Evolutionary conservation across 2,797 vertebrate genomes (phyloP), one percentile per base, ranked within the genome.

Genomic region (Sternarchorhynchus goeldii): DNA sequence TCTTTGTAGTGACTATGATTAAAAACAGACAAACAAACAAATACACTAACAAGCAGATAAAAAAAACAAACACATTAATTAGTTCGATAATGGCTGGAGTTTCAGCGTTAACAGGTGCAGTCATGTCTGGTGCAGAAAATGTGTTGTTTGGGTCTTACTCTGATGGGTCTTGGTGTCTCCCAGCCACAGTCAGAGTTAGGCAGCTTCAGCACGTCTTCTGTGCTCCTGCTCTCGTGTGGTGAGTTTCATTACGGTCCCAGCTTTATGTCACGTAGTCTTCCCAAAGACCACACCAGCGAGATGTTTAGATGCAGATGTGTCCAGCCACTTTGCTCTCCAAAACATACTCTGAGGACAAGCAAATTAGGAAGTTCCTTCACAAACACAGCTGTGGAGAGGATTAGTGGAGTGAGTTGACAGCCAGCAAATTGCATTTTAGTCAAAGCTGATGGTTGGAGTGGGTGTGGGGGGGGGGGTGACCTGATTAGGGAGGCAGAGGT

Each of bases 381-480:
- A 89, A 91, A 89, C 90, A 91, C 90, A 90, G 91, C 92, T 84
- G 87, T 88, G 89, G 90, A 89, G 92, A 88, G 92, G 92, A 93
- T 93, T 93, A 93, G 89, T 90, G 91, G 91, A 89, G 90, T 91
- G 91, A 93, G 91, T 90, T 93, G 93, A 94, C 92, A 93, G 92
- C 89, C 91, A 93, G 91, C 91, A 93, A 94, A 93, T 94, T 93
- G 92, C 93, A 93, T 93, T 93, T 93, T 92, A 93, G 91, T 94
- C 91, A 92, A 91, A 93, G 90, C 87, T 90, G 85, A 88, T 64
- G 79, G 77, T 76, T 82, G 75, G 87, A 87, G 89, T 12, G 1
- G 67, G 79, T 75, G 77, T 81, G 73, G 87, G 88, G 89, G 86
- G 25, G 1, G 25, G 25, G 25, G 0, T 25, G 25, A 25, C 25